These are phyloP conservation scores for Spheniscus humboldti DNA, from an alignment of 2,797 vertebrate genomes.

Conservation along the genomic window DNA sequence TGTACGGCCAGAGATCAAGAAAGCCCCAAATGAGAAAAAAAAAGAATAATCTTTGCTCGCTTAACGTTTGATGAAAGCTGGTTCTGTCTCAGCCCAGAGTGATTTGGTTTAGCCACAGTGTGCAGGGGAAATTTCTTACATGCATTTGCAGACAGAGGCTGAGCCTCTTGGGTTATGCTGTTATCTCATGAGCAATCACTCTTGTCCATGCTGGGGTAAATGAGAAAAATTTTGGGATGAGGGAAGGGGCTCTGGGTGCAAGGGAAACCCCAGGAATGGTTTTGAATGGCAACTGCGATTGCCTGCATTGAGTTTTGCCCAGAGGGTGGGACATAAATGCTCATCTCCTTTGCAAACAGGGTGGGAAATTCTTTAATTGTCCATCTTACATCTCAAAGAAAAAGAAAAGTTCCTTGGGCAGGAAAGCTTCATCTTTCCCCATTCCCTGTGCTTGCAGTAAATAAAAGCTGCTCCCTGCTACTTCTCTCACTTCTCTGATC, in stretches of 20 bases:
- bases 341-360: background rate
- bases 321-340: background rate
- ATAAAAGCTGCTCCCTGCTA: background rate
- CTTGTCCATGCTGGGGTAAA: background rate
- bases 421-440: background rate
- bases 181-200: background rate
- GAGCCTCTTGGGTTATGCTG: background rate
- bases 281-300: background rate
- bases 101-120: background rate
- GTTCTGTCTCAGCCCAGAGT: background rate
- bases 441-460: background rate
- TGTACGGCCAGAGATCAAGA: background rate
- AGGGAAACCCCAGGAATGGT: background rate
- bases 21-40: background rate
- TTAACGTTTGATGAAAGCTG: background rate
- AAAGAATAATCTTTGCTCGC: fast-evolving
- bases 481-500: background rate
- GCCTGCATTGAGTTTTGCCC: background rate
- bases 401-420: background rate
- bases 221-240: background rate
- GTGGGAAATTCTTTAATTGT: background rate
- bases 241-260: background rate
- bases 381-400: background rate
- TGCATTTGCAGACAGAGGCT: background rate
- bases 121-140: background rate